Evolutionary conservation across 2,888 invertebrate species (phyloP).

Genomic region (Dione juno): DNA sequence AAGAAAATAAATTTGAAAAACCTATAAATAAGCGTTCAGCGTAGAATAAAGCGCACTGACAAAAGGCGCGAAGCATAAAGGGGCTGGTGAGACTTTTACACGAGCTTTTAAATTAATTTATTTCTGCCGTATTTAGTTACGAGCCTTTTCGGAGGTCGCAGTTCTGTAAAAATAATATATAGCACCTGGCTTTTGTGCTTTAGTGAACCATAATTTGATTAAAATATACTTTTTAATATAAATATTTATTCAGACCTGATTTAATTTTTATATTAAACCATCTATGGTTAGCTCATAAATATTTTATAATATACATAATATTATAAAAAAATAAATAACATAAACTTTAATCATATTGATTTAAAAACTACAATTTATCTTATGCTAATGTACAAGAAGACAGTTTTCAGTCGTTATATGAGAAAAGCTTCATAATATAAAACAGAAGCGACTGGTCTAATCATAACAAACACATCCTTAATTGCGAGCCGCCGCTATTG

Average conservation of each 20-base stretch:
- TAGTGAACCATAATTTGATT: background rate
- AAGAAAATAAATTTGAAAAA: conserved; percentile 2
- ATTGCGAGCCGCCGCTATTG: conserved; percentile 27
- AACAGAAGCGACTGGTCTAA: conserved; percentile 41
- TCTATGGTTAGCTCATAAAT: no score
- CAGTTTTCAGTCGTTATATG: background rate
- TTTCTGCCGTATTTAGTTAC: conserved; percentile 25
- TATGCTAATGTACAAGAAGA: background rate
- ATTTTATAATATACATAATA: no score
- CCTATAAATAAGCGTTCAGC: conserved; percentile 19
- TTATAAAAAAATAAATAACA: no score
- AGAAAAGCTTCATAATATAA: conserved; percentile 37
- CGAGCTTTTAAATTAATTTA: conserved; percentile 29
- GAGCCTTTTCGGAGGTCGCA: conserved; percentile 25
- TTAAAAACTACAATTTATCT: no score
- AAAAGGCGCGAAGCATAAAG: conserved; percentile 26
- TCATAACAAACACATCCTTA: conserved; percentile 44
- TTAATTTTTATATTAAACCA: background rate
- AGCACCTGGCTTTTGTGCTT: conserved; percentile 29
- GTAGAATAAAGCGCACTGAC: conserved; percentile 23
- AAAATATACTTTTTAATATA: background rate
- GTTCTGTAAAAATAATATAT: conserved; percentile 19
- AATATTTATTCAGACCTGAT: background rate
- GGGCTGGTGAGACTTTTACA: conserved; percentile 26
- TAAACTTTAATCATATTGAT: no score